phyloP scores from a whole-genome alignment of 2,888 invertebrate genomes.

The Zele albiditarsus region DNA sequence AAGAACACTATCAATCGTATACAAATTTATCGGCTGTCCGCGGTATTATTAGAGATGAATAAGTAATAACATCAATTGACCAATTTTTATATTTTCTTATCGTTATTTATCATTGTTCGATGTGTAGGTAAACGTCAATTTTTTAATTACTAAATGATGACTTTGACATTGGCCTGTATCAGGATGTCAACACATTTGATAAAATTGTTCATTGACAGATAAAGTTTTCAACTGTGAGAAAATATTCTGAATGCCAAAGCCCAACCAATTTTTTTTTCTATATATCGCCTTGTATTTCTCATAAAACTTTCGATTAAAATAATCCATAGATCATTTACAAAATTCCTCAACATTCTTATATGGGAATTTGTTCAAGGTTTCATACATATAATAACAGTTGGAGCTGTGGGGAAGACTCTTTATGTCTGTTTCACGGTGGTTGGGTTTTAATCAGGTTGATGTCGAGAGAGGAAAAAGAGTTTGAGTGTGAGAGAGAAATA shows the following conservation, averaged over 20 bases:
- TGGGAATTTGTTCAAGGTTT: neutral
- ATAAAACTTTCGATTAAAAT: neutral
- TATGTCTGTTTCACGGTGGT: conserved; percentile 3
- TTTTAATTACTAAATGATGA: neutral
- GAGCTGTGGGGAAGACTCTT: neutral
- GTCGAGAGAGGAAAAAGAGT: neutral
- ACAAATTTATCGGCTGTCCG: conserved; percentile 51
- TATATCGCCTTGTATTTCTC: neutral
- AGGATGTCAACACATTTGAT: too few species aligned
- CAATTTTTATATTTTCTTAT: neutral
- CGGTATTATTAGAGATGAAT: conserved; percentile 48
- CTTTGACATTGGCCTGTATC: neutral
- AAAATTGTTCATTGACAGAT: too few species aligned
- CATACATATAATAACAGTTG: neutral
- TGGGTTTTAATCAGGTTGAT: conserved; percentile 9
- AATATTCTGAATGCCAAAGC: too few species aligned
- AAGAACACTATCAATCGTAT: conserved; percentile 25
- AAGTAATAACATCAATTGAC: conserved; percentile 46
- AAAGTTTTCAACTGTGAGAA: too few species aligned
- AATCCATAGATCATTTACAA: neutral
- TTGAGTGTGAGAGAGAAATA: neutral
- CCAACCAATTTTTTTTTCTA: neutral
- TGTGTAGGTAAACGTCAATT: neutral
- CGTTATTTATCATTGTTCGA: neutral
- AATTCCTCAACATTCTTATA: neutral